These are phyloP conservation scores for Himantopus leucocephalus DNA, from an alignment of 2,113 vertebrate species.

Conservation along the genomic window DNA sequence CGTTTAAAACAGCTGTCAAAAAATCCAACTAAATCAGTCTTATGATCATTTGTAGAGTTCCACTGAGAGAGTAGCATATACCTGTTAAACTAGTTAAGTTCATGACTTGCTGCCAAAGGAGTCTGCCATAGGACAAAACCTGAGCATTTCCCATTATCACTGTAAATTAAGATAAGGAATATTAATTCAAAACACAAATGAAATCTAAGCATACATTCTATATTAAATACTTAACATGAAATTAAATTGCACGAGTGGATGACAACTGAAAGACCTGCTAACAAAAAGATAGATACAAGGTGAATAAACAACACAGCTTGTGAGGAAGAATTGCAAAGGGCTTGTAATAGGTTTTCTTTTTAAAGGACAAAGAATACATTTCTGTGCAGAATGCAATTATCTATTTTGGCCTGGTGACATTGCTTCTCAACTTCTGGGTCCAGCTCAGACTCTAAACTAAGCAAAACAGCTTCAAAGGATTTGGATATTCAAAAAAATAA, in stretches of 20 bases:
- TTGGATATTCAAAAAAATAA: not conserved
- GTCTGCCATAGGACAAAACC: not conserved
- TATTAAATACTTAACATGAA: not conserved
- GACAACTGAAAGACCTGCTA: not conserved
- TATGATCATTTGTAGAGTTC: not conserved
- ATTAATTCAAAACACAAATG: not conserved
- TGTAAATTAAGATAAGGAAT: not conserved
- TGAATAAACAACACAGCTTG: not conserved
- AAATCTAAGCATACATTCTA: not conserved
- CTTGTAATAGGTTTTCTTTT: not conserved
- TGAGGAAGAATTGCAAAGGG: not conserved
- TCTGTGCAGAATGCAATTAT: not conserved
- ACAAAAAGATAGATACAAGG: not conserved
- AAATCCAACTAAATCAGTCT: not conserved
- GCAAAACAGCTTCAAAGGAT: not conserved
- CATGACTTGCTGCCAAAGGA: not conserved
- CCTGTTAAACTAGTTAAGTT: not conserved
- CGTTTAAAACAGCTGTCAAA: not conserved
- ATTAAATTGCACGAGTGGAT: not conserved
- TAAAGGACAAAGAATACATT: not conserved
- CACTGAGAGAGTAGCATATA: not conserved
- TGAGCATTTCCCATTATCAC: not conserved
- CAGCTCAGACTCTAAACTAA: not conserved
- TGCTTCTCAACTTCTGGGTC: not conserved
- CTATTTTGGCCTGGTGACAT: not conserved